These are phyloP conservation scores for Adelphocoris suturalis DNA, from an alignment of 2,888 invertebrate species.

Conservation along the genomic window DNA sequence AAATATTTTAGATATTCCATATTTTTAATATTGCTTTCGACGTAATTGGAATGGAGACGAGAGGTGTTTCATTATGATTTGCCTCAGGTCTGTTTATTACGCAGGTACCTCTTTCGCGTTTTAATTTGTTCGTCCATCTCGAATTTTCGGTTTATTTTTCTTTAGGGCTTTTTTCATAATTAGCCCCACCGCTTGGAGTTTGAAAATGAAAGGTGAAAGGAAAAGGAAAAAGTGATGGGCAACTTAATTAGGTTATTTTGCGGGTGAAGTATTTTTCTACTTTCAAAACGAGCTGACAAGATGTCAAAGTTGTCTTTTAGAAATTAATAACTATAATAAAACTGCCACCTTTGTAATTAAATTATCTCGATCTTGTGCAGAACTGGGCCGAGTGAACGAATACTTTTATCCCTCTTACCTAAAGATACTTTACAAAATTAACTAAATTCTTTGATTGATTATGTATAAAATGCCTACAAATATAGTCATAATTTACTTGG, in stretches of 20 bases:
- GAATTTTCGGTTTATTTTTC: neutral
- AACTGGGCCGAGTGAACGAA: too few species aligned
- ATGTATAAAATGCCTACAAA: too few species aligned
- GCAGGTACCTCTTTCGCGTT: neutral
- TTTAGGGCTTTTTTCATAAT: neutral
- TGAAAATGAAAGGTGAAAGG: neutral
- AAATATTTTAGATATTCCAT: too few species aligned
- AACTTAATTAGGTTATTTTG: neutral
- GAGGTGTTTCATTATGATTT: neutral
- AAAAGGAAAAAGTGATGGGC: neutral
- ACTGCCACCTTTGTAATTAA: too few species aligned
- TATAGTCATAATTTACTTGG: too few species aligned
- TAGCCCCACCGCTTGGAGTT: neutral
- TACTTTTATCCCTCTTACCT: too few species aligned
- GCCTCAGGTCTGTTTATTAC: neutral
- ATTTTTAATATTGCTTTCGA: too few species aligned
- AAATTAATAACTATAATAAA: neutral
- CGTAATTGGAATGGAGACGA: neutral
- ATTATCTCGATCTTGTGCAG: too few species aligned
- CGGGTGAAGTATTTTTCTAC: neutral
- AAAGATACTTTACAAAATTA: too few species aligned
- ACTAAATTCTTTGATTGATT: too few species aligned
- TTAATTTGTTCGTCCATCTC: neutral
- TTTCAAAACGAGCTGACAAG: neutral
- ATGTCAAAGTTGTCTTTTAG: neutral